A percentile compares a stretch with the other conserved stretches of the same genome.
These are phyloP conservation scores for Zaprionus tsacasi DNA, from an alignment of 1,140 invertebrate genomes.

Conservation along the genomic window DNA sequence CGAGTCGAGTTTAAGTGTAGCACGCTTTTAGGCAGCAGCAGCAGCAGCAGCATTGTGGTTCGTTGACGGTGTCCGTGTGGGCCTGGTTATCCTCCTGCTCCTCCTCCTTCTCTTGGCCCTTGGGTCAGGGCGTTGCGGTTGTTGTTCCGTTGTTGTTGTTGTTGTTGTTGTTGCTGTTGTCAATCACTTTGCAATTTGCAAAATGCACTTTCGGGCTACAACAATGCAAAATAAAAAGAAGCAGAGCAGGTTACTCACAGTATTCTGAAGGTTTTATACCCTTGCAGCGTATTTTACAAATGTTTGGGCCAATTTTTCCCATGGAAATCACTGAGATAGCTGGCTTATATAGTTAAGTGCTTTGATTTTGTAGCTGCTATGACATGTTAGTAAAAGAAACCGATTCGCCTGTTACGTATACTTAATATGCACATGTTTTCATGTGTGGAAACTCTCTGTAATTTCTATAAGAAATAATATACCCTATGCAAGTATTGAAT, in stretches of 20 bases:
- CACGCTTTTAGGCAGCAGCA: conserved; percentile 56
- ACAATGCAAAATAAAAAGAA: conserved; percentile 37
- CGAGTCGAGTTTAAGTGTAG: conserved; percentile 66
- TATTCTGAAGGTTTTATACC: neutral
- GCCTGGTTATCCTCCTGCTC: too few species aligned
- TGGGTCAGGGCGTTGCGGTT: conserved; percentile 7
- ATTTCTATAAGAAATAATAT: neutral
- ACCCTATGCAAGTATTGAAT: neutral
- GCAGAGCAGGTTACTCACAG: conserved; percentile 1
- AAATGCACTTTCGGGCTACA: conserved; percentile 67
- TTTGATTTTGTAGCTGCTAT: neutral
- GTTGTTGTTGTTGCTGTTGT: conserved; percentile 46
- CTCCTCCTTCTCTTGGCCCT: too few species aligned
- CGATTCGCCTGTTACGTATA: neutral
- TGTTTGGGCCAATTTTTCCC: neutral
- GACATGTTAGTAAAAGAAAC: neutral
- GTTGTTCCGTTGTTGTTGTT: conserved; percentile 6
- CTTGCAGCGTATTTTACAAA: neutral
- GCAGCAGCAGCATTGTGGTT: conserved; percentile 24
- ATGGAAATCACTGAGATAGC: neutral
- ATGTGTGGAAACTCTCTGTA: too few species aligned
- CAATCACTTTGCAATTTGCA: conserved; percentile 79
- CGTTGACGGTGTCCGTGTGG: conserved; percentile 7
- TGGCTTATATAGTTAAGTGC: neutral
- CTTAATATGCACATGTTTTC: neutral